Evolutionary conservation across 2,888 invertebrate genomes (phyloP).

Genomic region (Tortrix viridana): DNA sequence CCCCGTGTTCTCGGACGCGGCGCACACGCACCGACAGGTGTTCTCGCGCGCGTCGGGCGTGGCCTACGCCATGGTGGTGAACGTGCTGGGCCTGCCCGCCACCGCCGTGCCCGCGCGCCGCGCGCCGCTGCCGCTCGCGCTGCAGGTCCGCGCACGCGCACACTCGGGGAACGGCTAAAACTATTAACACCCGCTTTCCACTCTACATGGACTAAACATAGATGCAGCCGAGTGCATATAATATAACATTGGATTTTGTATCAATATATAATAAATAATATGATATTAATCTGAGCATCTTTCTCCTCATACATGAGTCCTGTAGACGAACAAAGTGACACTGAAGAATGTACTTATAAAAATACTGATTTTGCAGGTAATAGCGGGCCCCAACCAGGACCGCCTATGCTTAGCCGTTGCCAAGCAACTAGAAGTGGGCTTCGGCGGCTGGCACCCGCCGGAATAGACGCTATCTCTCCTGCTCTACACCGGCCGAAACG

Average conservation of each 20-base stretch:
- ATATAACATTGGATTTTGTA: too few species aligned
- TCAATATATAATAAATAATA: too few species aligned
- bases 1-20: conserved; percentile 87
- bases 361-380: conserved; percentile 76
- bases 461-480: conserved; percentile 6
- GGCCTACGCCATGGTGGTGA: conserved; percentile 87
- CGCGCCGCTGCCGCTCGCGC: conserved; percentile 87
- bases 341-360: background rate
- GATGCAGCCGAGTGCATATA: too few species aligned
- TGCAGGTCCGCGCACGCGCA: conserved; percentile 88
- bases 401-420: conserved; percentile 92
- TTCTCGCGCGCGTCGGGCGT: conserved; percentile 84
- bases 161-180: too few species aligned
- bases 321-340: too few species aligned
- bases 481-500: conserved; percentile 40
- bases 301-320: too few species aligned
- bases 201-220: too few species aligned
- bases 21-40: conserved; percentile 87
- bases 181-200: too few species aligned
- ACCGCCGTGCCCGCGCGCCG: conserved; percentile 90
- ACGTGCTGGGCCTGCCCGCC: conserved; percentile 89
- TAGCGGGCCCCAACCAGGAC: conserved; percentile 91
- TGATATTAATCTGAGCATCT: too few species aligned
- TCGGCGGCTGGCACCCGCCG: conserved; percentile 92
- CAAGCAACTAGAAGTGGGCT: conserved; percentile 88